Evolutionary conservation across 2,888 invertebrate genomes (phyloP), one percentile per base, ranked within the genome.

Genomic region (Sinohyriopsis cumingii): DNA sequence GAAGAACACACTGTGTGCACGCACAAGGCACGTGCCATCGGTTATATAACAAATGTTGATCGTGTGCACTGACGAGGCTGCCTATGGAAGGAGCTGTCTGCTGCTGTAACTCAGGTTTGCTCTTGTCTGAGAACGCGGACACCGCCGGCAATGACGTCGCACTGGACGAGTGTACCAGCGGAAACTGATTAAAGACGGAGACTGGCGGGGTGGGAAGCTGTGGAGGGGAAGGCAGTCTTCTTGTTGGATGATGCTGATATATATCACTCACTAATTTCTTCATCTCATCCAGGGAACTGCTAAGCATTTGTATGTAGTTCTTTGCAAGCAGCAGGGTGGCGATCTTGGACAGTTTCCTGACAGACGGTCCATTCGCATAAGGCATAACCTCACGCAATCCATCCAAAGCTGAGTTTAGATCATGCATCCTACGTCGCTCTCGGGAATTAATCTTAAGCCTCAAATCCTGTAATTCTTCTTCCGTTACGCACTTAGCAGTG

Each of bases 391-490:
- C 89, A 22, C 90, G 79, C 6, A 90, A 80, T 33, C 88, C 88
- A 72, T 90, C 90, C 67, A 90, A 75, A 0, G 90, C 90, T 9
- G 90, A 88, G 79, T 91, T 91, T 67, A 91, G 81, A 73, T 91
- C 91, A 81, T 91, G 91, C 91, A 91, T 91, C 56, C 91, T 78
- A 72, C 88, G 84, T 54, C 91, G 82, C 79, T 91, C 91, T n/a
- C 91, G 83, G 59, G 90, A 88, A 84, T 91, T 91, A 59, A 91
- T 90, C 78, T 90, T 90, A 63, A 89, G 79, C 45, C 89, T 76
- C 19, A 89, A 76, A 7, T 84, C 83, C 68, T 89, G 89, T 28
- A 88, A 65, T 65, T 88, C 88, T 5, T 65, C 71, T 65, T 89
- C 89, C 57, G 81, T 79, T 74, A 84, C 64, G 63, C 77, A 78